Percentiles rank a stretch among this genome's conserved stretches.
Evolutionary conservation across 2,113 vertebrate genomes (phyloP).

Genomic region (Platysteira castanea): DNA sequence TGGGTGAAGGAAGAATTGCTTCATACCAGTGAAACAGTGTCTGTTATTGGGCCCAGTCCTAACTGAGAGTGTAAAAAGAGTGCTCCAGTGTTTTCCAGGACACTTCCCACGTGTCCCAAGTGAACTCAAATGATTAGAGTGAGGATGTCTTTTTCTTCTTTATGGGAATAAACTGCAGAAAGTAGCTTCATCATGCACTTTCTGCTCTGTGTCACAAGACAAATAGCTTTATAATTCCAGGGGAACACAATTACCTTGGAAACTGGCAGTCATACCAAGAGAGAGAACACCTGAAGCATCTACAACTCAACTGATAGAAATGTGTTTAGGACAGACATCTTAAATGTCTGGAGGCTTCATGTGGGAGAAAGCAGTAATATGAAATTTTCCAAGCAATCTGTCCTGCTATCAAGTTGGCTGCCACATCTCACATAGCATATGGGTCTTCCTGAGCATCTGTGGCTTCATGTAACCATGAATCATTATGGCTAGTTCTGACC

Average conservation of each 20-base stretch:
- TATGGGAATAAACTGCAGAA: neutral
- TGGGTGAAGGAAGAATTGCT: neutral
- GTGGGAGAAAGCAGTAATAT: neutral
- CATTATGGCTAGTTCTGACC: neutral
- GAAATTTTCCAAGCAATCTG: neutral
- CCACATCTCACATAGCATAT: neutral
- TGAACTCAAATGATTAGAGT: neutral
- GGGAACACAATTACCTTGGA: neutral
- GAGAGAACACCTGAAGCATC: neutral
- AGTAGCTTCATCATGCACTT: neutral
- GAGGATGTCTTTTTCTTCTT: neutral
- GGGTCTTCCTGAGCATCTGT: neutral
- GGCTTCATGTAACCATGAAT: neutral
- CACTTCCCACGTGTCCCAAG: neutral
- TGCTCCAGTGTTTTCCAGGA: neutral
- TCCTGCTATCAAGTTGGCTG: neutral
- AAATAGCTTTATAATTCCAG: neutral
- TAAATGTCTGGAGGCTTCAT: neutral
- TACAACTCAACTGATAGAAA: neutral
- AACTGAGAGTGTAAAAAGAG: neutral
- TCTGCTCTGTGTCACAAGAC: neutral
- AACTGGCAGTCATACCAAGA: neutral
- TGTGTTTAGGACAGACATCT: neutral
- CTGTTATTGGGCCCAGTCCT: neutral
- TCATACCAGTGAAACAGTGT: neutral